Evolutionary conservation across 2,797 vertebrate genomes (phyloP).

Genomic region (Schizothorax lantsangensis): DNA sequence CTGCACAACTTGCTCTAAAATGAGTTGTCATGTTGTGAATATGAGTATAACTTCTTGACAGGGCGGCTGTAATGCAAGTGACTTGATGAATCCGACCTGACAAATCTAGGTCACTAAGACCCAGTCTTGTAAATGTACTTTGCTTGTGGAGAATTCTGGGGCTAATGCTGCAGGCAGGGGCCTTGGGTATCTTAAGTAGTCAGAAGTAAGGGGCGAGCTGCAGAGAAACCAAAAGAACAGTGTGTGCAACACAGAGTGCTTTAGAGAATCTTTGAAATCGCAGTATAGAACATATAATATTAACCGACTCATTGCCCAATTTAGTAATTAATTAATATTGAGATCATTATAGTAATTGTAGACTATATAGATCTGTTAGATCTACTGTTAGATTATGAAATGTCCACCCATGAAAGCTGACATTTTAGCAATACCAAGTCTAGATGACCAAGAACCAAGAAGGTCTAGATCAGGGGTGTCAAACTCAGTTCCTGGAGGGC

Average conservation of each 20-base stretch:
- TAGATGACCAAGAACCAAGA: too few relatives aligned
- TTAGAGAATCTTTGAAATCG: background rate
- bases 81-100: slow-evolving; percentile 56
- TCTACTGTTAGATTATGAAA: background rate
- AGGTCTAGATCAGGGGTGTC: too few relatives aligned
- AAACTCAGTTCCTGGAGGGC: too few relatives aligned
- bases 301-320: background rate
- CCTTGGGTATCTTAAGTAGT: slow-evolving; percentile 23
- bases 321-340: background rate
- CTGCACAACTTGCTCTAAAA: slow-evolving; percentile 43
- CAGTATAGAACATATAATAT: background rate
- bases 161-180: slow-evolving; percentile 15
- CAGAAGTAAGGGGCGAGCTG: slow-evolving; percentile 44
- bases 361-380: background rate
- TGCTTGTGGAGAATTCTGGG: slow-evolving; percentile 20
- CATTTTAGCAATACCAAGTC: too few relatives aligned
- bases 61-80: slow-evolving; percentile 42
- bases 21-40: slow-evolving; percentile 39
- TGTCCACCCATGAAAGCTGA: background rate
- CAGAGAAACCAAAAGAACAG: slow-evolving; percentile 32
- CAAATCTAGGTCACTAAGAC: slow-evolving; percentile 60
- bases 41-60: slow-evolving; percentile 45
- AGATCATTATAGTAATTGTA: too few relatives aligned
- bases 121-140: slow-evolving; percentile 27
- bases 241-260: background rate